Evolutionary conservation across 2,888 invertebrate species (phyloP), one percentile per base, ranked within the genome.

Genomic region (Cheilosia scutellata): DNA sequence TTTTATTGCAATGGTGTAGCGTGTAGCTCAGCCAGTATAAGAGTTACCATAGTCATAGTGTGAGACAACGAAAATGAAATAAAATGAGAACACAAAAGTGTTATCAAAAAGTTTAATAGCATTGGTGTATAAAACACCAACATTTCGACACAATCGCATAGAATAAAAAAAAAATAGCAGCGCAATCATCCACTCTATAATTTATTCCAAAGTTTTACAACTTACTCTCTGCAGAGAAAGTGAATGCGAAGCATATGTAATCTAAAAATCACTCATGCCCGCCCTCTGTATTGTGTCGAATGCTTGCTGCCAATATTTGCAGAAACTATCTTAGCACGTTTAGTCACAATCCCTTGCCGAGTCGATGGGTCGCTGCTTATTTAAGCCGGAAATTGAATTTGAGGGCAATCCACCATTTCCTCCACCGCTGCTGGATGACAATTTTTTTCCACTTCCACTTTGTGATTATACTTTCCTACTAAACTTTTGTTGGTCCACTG

Each of bases 231-330:
- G 58, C 20, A 29, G 42, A 63, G 42, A 57, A 55, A 65, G 63
- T 47, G 6, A 68, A 65, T 53, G 62, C 79, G 33, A 70, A 70
- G 62, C 66, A 63, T 63, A n/a, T n/a, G n/a, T n/a, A 40, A 55
- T 51, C 60, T 63, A 47, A 70, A 20, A 60, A 42, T 37, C 13
- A 87, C 87, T 88, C 87, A 89, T 89, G 79, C 95, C 94, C 51
- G 95, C 95, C 88, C 95, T 94, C 88, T 94, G 93, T 89, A 98
- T 97, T 79, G 98, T 97, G 88, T 97, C 97, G 89, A 95, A 93
- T 2, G 96, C 97, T 92, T 98, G 98, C 90, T 97, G 96, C 98
- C 98, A 98, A 92, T 98, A 98, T 91, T 97, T 97, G 91, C 96
- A 96, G 93, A 98, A 98, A 90, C 98, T 98, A 92, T 96, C 97